Evolutionary conservation across 2,797 vertebrate genomes (phyloP).

Genomic region (Sphenodon punctatus): DNA sequence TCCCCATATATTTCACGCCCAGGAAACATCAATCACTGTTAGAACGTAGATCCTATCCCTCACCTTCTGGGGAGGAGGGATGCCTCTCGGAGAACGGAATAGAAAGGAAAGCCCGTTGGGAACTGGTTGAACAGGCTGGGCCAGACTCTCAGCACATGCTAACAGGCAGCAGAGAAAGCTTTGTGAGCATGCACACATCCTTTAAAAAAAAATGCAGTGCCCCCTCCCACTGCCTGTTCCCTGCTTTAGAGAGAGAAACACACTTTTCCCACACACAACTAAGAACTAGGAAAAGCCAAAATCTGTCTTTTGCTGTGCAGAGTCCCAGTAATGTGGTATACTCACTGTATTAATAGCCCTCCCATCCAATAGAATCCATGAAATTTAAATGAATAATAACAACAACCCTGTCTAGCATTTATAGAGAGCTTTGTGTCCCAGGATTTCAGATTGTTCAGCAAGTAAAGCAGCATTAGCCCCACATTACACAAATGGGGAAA

Average conservation of each 20-base stretch:
- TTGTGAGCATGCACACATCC: background rate
- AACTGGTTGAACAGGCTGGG: slow-evolving; percentile 43
- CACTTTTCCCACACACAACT: too few species aligned
- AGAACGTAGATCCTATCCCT: accelerated
- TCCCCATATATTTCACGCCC: too few species aligned
- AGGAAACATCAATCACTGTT: too few species aligned
- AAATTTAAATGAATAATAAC: too few species aligned
- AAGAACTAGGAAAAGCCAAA: too few species aligned
- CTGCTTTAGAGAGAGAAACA: background rate
- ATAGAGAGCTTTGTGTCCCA: accelerated
- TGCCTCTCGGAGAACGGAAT: background rate
- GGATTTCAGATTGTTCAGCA: accelerated
- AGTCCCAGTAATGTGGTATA: too few species aligned
- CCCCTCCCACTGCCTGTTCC: background rate
- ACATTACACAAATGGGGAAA: background rate
- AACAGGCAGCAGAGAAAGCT: background rate
- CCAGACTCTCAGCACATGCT: slow-evolving; percentile 33
- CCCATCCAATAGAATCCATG: too few species aligned
- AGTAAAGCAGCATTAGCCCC: background rate
- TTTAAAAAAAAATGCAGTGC: accelerated
- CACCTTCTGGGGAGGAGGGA: background rate
- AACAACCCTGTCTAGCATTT: background rate
- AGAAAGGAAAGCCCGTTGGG: background rate
- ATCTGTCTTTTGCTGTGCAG: too few species aligned
- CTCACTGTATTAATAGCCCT: too few species aligned